phyloP scores from a whole-genome alignment of 2,797 vertebrate genomes.

The Streptopelia turtur region DNA sequence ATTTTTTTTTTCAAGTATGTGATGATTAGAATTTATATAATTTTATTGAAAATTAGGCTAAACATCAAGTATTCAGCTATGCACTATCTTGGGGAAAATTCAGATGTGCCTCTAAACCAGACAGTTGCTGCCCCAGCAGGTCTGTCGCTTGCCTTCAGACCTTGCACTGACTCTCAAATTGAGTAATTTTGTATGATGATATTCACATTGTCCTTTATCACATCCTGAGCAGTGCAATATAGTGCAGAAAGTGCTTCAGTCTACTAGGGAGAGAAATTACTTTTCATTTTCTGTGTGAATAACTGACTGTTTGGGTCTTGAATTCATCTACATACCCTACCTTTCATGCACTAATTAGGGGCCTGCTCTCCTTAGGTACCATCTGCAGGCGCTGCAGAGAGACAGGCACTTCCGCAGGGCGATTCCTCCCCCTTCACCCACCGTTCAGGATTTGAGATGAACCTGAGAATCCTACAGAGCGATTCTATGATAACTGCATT shows the following conservation, averaged over 20 bases:
- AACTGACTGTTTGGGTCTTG: not conserved
- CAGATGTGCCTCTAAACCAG: not conserved
- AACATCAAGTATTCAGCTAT: not conserved
- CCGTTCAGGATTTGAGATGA: not conserved
- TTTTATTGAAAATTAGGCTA: not conserved
- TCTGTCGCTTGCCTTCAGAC: not conserved
- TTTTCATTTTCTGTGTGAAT: constrained; percentile 7
- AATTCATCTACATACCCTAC: not conserved
- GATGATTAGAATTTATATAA: not conserved
- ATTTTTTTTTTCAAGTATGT: not conserved
- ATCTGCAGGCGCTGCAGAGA: not conserved
- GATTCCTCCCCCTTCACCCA: not conserved
- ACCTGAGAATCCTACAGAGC: not conserved
- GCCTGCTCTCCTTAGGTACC: not conserved
- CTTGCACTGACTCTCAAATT: not conserved
- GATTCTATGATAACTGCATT: not conserved
- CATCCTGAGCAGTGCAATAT: not conserved
- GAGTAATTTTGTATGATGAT: not conserved
- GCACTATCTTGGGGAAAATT: not conserved
- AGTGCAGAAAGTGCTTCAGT: not conserved
- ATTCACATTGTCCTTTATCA: not conserved
- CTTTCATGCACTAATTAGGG: not conserved
- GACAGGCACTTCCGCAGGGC: not conserved
- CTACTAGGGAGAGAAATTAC: not conserved
- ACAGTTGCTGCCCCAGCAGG: not conserved